Percentiles rank a stretch among this genome's conserved stretches.
Evolutionary conservation across 2,888 invertebrate species (phyloP).

Genomic region (Brachyopa scutellaris): DNA sequence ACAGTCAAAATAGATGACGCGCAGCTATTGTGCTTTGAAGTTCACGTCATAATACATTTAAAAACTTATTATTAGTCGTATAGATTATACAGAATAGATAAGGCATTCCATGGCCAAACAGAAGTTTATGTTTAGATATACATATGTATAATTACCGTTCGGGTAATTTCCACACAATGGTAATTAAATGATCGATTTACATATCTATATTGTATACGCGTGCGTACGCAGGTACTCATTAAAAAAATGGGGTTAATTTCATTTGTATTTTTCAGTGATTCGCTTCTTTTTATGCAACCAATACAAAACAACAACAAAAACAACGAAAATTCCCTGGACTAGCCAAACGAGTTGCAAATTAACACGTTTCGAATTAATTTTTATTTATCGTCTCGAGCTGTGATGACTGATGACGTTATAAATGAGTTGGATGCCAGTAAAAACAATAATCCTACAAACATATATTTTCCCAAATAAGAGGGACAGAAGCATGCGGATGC

Average conservation of each 20-base stretch:
- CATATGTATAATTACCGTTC: slow-evolving; percentile 30
- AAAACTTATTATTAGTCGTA: no score
- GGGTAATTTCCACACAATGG: slow-evolving; percentile 2
- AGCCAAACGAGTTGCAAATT: slow-evolving; percentile 64
- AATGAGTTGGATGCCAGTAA: slow-evolving; percentile 41
- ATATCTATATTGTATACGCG: no score
- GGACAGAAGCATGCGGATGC: slow-evolving; percentile 41
- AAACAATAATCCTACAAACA: no score
- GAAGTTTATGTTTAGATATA: background rate
- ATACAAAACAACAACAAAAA: background rate
- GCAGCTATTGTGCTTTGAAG: no score
- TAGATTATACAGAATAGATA: no score
- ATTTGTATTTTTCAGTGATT: slow-evolving; percentile 29
- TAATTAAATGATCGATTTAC: slow-evolving; percentile 50
- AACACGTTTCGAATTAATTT: slow-evolving; percentile 60
- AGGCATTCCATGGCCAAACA: slow-evolving; percentile 20
- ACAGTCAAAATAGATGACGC: no score
- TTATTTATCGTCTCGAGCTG: slow-evolving; percentile 46
- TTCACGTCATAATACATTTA: no score
- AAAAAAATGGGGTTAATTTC: slow-evolving; percentile 64
- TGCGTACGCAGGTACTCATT: no score
- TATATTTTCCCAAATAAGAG: background rate
- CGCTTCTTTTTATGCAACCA: slow-evolving; percentile 43
- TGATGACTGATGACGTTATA: slow-evolving; percentile 66
- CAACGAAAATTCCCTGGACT: slow-evolving; percentile 21